A percentile compares a stretch with the other conserved stretches of the same genome.
Evolutionary conservation across 2,113 vertebrate genomes (phyloP).

Genomic region (Leptobrachium leishanense): DNA sequence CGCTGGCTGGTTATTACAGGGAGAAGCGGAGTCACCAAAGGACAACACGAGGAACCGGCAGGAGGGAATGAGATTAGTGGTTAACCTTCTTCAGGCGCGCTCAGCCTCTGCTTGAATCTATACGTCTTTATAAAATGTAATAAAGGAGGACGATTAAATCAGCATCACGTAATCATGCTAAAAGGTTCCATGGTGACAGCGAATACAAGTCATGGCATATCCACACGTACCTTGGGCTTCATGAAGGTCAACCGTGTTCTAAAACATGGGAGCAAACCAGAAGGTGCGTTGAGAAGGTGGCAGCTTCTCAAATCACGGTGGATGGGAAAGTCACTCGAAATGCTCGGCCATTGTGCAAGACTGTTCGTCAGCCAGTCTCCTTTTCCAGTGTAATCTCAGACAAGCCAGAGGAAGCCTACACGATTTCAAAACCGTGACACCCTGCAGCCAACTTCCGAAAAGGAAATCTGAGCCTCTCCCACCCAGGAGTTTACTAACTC

Average conservation of each 20-base stretch:
- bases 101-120: too few relatives aligned
- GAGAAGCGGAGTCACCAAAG: background rate
- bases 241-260: constrained; percentile 21
- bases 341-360: background rate
- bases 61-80: background rate
- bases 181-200: too few relatives aligned
- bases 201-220: background rate
- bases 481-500: constrained; percentile 27
- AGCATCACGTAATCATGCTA: too few relatives aligned
- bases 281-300: background rate
- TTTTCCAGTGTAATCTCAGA: background rate
- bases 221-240: constrained; percentile 40
- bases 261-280: background rate
- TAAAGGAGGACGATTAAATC: too few relatives aligned
- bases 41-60: background rate
- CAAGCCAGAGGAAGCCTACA: constrained; percentile 17
- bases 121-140: too few relatives aligned
- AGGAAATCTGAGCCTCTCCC: constrained; percentile 42
- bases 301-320: background rate
- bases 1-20: background rate
- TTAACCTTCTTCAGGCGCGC: background rate
- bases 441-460: constrained; percentile 42
- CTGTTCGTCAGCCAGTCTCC: background rate
- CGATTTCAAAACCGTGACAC: constrained; percentile 9
- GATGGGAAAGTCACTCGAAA: background rate